Base-by-base conservation (phyloP, 2,113 vertebrate genomes). In the Antigone vipio region DNA sequence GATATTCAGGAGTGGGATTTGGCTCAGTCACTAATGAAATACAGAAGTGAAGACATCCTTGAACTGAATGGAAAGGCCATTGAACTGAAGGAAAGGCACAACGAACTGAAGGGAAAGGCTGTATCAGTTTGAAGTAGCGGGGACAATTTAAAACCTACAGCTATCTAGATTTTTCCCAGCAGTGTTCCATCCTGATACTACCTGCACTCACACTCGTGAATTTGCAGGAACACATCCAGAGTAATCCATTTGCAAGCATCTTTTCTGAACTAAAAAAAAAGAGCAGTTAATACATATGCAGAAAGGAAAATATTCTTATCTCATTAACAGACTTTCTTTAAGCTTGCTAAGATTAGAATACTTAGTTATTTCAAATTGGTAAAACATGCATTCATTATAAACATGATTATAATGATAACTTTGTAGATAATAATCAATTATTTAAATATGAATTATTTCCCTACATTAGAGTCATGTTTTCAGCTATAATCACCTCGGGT, bases 381-480 rank as follows among this genome's bases (percentile, higher is more conserved):
- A 96, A 97, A 97, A 97, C 97, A 96, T 93, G 95, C 96, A 95
- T 97, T 97, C 96, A 96, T 97, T 97, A 97, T 97, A 97, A 96
- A 97, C 94, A 97, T 96, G 96, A 97, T 97, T 96, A 95, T 96
- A 97, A 95, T 95, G 97, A 97, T 97, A 97, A 97, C 95, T 97
- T 97, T 97, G 96, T 97, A 97, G 97, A 97, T 97, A 97, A 97
- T 96, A 97, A 97, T 97, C 95, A 96, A 97, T 97, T 97, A 97
- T 97, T 97, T 95, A 97, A 97, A 97, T 96, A 97, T 96, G 86
- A 97, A 97, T 97, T 97, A 97, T 97, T 97, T 97, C 81, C 95
- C 91, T 96, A 97, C 89, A 95, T 97, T 97, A 97, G 92, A 97
- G 81, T 95, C 91, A 88, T 97, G 95, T 97, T 97, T 97, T 97